These are phyloP conservation scores for Argyra leucocephala DNA, from an alignment of 2,888 invertebrate genomes.

Conservation along the genomic window DNA sequence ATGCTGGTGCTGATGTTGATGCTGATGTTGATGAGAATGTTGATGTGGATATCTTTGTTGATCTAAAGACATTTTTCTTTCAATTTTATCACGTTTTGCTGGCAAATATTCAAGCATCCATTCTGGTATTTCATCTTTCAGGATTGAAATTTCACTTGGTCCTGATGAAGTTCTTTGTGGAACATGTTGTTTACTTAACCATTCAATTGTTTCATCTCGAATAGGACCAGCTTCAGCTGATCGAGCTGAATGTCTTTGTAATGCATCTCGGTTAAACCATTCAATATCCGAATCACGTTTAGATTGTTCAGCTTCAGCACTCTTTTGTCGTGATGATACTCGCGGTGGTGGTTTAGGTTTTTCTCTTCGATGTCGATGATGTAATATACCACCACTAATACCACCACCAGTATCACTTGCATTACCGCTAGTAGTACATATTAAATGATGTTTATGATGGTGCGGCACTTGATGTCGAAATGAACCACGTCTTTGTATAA, in stretches of 20 bases:
- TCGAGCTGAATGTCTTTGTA: conserved; percentile 42
- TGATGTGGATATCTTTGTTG: conserved; percentile 25
- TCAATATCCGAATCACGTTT: conserved; percentile 24
- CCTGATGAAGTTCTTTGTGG: conserved; percentile 42
- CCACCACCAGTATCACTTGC: conserved; percentile 12
- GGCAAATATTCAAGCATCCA: conserved; percentile 41
- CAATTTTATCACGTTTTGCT: conserved; percentile 34
- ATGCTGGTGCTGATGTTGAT: conserved; percentile 22
- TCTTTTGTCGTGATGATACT: conserved; percentile 25
- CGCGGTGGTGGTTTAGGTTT: conserved; percentile 27
- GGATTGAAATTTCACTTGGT: conserved; percentile 41
- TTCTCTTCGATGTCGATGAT: conserved; percentile 28
- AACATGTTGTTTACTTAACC: conserved; percentile 36
- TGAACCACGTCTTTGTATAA: conserved; percentile 37
- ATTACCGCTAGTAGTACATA: conserved; percentile 12
- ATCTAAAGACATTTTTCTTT: conserved; percentile 26
- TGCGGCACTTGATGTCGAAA: conserved; percentile 30
- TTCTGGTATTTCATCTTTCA: conserved; percentile 41
- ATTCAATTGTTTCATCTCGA: conserved; percentile 40
- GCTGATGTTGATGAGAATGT: too few relatives aligned
- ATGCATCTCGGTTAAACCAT: conserved; percentile 42
- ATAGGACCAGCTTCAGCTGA: conserved; percentile 42
- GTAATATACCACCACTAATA: conserved; percentile 18
- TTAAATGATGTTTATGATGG: conserved; percentile 23
- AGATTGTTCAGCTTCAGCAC: conserved; percentile 27